Conservation (phyloP, 2,113 vertebrate genomes). For the Notothenia rossii region DNA sequence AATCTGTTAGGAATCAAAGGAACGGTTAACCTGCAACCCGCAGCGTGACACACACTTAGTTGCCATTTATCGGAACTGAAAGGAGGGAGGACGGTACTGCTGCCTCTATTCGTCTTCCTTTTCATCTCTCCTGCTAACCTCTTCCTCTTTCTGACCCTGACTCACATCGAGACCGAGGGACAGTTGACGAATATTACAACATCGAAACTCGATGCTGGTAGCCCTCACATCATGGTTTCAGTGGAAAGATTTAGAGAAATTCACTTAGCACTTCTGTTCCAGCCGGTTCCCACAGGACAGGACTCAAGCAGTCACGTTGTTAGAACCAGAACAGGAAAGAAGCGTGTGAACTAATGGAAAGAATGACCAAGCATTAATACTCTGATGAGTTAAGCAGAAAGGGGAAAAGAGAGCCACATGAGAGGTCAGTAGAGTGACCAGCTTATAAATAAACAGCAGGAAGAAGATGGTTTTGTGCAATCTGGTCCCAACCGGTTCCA, state of each 20-base stretch:
- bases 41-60: conserved; percentile 31
- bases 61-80: conserved; percentile 62
- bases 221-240: conserved; percentile 65
- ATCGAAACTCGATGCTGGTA: conserved; percentile 69
- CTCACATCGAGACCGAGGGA: conserved; percentile 58
- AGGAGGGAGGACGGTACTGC: conserved; percentile 26
- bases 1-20: conserved; percentile 15
- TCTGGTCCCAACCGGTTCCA: conserved; percentile 52
- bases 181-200: conserved; percentile 71
- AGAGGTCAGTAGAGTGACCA: conserved; percentile 53
- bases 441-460: conserved; percentile 64
- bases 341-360: conserved; percentile 72
- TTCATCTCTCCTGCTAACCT: conserved; percentile 56
- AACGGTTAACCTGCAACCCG: conserved; percentile 31
- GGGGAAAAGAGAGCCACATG: conserved; percentile 43
- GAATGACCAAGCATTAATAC: conserved; percentile 68
- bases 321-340: conserved; percentile 56
- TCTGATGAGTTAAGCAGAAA: conserved; percentile 44
- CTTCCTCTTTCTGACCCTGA: conserved; percentile 80
- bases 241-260: conserved; percentile 69
- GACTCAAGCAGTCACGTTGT: conserved; percentile 53
- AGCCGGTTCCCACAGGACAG: conserved; percentile 33
- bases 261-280: conserved; percentile 55
- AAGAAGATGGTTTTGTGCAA: conserved; percentile 40
- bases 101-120: conserved; percentile 48